Percentiles rank a stretch among this genome's conserved stretches.
Conservation (phyloP, 2,113 vertebrate species). For the Echinops telfairi region DNA sequence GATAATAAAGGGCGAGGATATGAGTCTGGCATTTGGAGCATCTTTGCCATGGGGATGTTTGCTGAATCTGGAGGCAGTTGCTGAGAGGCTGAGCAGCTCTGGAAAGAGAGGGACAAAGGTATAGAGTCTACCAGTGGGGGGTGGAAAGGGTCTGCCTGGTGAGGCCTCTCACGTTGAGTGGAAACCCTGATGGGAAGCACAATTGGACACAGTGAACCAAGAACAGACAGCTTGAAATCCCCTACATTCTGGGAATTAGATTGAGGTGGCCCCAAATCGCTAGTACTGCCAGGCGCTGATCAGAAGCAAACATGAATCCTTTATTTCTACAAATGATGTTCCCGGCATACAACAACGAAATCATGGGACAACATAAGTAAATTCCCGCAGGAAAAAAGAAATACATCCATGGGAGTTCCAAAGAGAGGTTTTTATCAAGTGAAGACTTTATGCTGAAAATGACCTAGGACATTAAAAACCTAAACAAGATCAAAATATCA, state of each 20-base stretch:
- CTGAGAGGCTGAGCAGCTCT: not conserved
- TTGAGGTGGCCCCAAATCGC: not conserved
- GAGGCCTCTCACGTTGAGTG: not conserved
- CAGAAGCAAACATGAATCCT: not conserved
- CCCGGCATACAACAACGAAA: constrained; percentile 26
- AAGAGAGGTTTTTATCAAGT: constrained; percentile 23
- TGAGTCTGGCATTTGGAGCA: not conserved
- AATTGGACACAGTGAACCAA: not conserved
- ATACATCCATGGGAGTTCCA: not conserved
- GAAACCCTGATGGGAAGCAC: not conserved
- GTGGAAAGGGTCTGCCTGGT: not conserved
- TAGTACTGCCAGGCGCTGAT: not conserved
- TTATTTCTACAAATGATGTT: constrained; percentile 13
- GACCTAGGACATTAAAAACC: not conserved
- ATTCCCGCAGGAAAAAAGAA: not conserved
- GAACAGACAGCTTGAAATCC: not conserved
- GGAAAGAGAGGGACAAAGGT: not conserved
- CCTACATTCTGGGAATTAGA: not conserved
- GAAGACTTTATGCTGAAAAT: constrained; percentile 17
- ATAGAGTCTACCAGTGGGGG: not conserved
- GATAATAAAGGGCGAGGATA: not conserved
- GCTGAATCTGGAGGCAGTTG: not conserved
- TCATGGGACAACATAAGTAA: not conserved
- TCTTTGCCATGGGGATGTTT: not conserved
- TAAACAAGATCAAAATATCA: constrained; percentile 1